These are phyloP conservation scores for Notarius lentiginosus DNA, from an alignment of 2,113 vertebrate genomes.

Conservation along the genomic window DNA sequence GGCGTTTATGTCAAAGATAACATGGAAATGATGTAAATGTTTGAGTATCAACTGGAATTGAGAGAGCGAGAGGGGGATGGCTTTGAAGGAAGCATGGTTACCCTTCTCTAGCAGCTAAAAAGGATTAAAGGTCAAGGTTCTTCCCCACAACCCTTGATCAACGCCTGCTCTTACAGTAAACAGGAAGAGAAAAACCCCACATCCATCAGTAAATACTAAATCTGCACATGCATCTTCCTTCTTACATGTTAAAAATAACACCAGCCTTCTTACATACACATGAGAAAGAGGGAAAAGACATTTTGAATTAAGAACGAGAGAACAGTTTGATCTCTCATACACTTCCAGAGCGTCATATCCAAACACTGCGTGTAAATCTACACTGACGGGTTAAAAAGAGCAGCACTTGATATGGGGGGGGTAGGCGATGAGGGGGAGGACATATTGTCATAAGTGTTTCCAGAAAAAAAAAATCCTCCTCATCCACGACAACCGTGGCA, in stretches of 20 bases:
- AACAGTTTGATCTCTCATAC: constrained; percentile 51
- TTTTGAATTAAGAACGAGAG: constrained; percentile 57
- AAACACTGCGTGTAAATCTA: constrained; percentile 55
- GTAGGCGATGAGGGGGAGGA: no score
- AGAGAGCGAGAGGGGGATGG: constrained; percentile 63
- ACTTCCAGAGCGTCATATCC: constrained; percentile 52
- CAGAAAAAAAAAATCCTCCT: no score
- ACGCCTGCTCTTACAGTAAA: constrained; percentile 49
- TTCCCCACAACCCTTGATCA: constrained; percentile 51
- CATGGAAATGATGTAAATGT: no score
- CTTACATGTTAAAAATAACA: constrained; percentile 65
- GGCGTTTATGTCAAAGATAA: no score
- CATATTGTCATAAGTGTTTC: no score
- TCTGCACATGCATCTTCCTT: constrained; percentile 40
- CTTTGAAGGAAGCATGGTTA: constrained; percentile 71
- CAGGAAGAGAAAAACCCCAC: constrained; percentile 55
- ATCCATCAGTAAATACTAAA: constrained; percentile 59
- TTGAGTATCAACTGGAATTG: not conserved
- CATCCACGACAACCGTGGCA: no score
- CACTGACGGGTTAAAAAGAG: constrained; percentile 15
- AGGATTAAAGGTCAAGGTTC: constrained; percentile 61
- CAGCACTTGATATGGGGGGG: no score
- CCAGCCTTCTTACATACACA: constrained; percentile 66
- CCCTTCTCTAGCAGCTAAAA: constrained; percentile 62
- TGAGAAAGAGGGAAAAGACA: constrained; percentile 50